Evolutionary conservation across 1,140 invertebrate genomes (phyloP), one percentile per base, ranked within the genome.

Genomic region (Saccostrea echinata): DNA sequence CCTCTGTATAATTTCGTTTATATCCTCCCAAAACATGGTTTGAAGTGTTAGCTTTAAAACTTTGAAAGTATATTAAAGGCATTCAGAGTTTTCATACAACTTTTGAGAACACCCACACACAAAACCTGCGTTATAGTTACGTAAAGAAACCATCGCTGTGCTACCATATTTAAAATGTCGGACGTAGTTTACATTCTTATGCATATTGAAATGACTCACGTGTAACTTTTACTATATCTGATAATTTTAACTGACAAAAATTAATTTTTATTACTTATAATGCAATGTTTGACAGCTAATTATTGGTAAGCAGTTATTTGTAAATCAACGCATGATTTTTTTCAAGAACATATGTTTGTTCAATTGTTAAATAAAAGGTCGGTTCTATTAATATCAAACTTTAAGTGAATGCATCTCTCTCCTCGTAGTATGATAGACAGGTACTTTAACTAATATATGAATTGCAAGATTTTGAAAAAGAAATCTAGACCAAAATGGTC

Each of bases 31-130:
- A 27, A 76, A 76, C 68, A 76, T 76, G 68, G 68, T 13, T 76
- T 76, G 27, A 16, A 76, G 24, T 76, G 68, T 9, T 76, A 33
- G 68, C 11, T 33, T 33, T 33, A 30, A 13, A 76, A 76, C 68
- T 30, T 76, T 30, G 27, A 27, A 76, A 33, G 68, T 76, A 12
- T 1, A 76, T 16, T 76, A 33, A 76, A 76, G 68, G 68, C 27
- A 76, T 76, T 76, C 27, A 76, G 64, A 76, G 68, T 76, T 76
- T 76, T 76, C 68, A 30, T 76, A 76, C 68, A 76, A 27, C 68
- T 76, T 76, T 76, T 76, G 24, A 33, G 68, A 76, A 76, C 68
- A 76, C 68, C 68, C 68, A 76, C 68, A 76, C 68, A 76, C 68
- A 30, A 61, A 33, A 76, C 27, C 24, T 76, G 27, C 68, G 24